These are phyloP conservation scores for Eupithecia centaureata DNA, from an alignment of 2,888 invertebrate species.

Conservation along the genomic window DNA sequence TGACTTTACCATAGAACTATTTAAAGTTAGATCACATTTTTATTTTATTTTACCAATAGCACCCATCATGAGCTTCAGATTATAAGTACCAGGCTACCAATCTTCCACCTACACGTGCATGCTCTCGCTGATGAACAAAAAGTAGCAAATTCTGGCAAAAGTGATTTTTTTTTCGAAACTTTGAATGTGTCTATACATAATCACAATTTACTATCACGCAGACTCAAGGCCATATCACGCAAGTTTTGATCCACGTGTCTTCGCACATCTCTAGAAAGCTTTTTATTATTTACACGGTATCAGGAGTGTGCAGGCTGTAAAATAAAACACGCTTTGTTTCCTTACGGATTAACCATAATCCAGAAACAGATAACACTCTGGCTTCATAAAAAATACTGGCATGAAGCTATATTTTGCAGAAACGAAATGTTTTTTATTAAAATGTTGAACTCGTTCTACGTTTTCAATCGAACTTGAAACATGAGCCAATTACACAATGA, in stretches of 20 bases:
- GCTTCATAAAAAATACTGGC: conserved; percentile 1
- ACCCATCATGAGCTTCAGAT: no score
- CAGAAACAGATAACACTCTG: background rate
- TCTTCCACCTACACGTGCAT: no score
- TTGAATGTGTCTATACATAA: no score
- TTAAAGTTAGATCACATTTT: no score
- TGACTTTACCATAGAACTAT: no score
- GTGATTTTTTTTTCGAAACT: no score
- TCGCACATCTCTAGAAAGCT: background rate
- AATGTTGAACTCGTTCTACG: background rate
- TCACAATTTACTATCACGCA: no score
- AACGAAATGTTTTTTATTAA: conserved; percentile 2
- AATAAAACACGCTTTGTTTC: conserved; percentile 5
- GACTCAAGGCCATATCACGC: no score
- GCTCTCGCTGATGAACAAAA: no score
- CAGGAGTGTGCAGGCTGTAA: conserved; percentile 6
- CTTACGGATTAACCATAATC: conserved; percentile 6
- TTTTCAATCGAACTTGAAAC: background rate
- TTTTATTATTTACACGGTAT: conserved; percentile 14
- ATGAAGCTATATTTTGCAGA: background rate
- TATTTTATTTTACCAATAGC: no score
- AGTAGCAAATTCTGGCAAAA: no score
- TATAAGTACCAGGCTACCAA: no score
- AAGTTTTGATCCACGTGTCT: background rate
- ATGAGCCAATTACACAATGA: background rate